Percentiles rank a stretch among this genome's conserved stretches.
Conservation (phyloP, 2,797 vertebrate species). For the Heterohyrax brucei region DNA sequence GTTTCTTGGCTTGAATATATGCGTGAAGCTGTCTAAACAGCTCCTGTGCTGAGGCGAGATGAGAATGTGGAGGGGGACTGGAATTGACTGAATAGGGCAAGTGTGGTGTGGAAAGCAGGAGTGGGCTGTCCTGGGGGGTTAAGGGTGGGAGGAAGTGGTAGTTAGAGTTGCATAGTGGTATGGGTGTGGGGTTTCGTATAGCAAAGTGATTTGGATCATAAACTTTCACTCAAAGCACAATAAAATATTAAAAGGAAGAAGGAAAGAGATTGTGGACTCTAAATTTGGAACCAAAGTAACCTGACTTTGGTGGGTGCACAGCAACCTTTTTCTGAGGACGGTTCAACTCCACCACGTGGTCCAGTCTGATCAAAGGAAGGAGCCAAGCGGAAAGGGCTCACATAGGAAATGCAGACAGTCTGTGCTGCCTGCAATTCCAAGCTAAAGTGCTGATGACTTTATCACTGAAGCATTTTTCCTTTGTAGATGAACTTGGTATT, state of each 20-base stretch:
- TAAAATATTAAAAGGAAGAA: background rate
- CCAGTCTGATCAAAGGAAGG: background rate
- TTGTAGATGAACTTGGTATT: background rate
- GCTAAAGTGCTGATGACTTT: background rate
- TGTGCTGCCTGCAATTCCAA: background rate
- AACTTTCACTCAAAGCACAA: too few relatives aligned
- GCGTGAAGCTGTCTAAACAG: too few relatives aligned
- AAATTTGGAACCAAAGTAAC: slow-evolving; percentile 70
- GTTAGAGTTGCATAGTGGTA: too few relatives aligned
- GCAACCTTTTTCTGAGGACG: slow-evolving; percentile 10
- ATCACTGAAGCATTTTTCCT: background rate
- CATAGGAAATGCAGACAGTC: fast-evolving
- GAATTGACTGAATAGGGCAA: too few relatives aligned
- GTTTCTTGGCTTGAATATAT: too few relatives aligned
- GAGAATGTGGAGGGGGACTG: too few relatives aligned
- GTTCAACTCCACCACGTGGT: background rate
- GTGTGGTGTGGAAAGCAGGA: too few relatives aligned
- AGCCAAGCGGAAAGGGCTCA: background rate
- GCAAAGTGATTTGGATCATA: too few relatives aligned
- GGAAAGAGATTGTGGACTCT: slow-evolving; percentile 31
- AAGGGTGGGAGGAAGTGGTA: too few relatives aligned
- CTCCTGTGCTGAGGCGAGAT: too few relatives aligned
- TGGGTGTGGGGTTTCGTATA: too few relatives aligned
- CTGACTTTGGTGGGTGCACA: slow-evolving; percentile 18
- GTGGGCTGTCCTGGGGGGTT: too few relatives aligned